Evolutionary conservation across 1,140 invertebrate species (phyloP), one percentile per base, ranked within the genome.

Genomic region (Cyclina sinensis): DNA sequence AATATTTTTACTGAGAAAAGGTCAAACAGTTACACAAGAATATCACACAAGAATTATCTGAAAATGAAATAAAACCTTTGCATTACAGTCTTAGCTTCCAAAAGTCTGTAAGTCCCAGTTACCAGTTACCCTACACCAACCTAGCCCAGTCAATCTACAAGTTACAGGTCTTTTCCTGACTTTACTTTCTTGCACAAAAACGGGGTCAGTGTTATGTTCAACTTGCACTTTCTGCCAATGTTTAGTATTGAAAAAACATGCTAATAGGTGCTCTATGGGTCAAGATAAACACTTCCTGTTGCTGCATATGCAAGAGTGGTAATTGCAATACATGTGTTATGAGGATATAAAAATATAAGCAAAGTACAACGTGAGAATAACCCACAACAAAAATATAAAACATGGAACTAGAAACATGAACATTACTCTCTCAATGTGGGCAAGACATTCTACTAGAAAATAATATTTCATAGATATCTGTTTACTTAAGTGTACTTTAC

Each of bases 331-430:
- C 74, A 78, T 32, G 46, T 78, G 74, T 78, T 78, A 78, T 78
- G 46, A 54, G 74, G 74, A 48, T 78, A 78, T 78, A 78, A 78
- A n/a, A 78, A 54, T 78, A 78, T 78, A 78, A 78, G 74, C 74
- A 78, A 78, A 76, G 54, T 78, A 78, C 74, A 78, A 78, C 54
- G 48, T 78, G 74, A 78, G 74, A 78, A 48, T 78, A 78, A 78
- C 74, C 74, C 74, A 78, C 46, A 48, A 78, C 74, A 78, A 78
- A 54, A 54, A 54, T 54, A 14, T 54, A 54, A 78, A 78, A 51
- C 43, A 78, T 48, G 21, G 43, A 78, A 78, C 74, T 78, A 27
- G 74, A 78, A 78, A 78, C 46, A 30, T 78, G 48, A 78, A 78
- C 46, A 78, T 74, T 74, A 74, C 48, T 24, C 21, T 43, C 70